Conservation (phyloP, 2,888 invertebrate species). For the Ornithoptera priamus region DNA sequence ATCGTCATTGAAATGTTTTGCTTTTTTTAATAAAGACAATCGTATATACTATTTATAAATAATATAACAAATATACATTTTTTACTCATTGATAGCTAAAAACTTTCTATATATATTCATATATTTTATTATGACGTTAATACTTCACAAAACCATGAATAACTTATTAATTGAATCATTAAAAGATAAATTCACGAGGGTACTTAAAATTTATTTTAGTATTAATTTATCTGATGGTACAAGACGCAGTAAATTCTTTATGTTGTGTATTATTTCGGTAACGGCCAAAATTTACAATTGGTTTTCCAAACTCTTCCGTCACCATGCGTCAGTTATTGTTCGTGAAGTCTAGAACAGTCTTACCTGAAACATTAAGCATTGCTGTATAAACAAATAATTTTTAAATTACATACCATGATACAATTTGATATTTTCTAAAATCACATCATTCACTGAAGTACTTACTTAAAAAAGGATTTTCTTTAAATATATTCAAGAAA, state of each 20-base stretch:
- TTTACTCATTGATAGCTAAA: too few relatives aligned
- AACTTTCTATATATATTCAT: too few relatives aligned
- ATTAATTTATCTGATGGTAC: constrained; percentile 45
- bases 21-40: too few relatives aligned
- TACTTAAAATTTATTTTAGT: constrained; percentile 7
- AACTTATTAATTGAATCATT: neutral
- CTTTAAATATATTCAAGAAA: constrained; percentile 56
- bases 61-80: too few relatives aligned
- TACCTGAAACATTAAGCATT: constrained; percentile 44
- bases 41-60: too few relatives aligned
- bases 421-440: too few relatives aligned
- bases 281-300: constrained; percentile 54
- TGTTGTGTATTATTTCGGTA: constrained; percentile 43
- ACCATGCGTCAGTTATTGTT: constrained; percentile 58
- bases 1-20: too few relatives aligned
- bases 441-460: constrained; percentile 8
- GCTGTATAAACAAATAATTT: neutral
- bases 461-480: constrained; percentile 58
- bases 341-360: constrained; percentile 53
- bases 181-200: too few relatives aligned
- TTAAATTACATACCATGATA: too few relatives aligned
- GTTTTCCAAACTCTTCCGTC: constrained; percentile 59
- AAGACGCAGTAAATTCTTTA: constrained; percentile 45
- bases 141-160: neutral
- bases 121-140: too few relatives aligned